A percentile compares a stretch with the other conserved stretches of the same genome.
These are phyloP conservation scores for Ornithorhynchus anatinus DNA, from an alignment of 2,113 vertebrate genomes.

Conservation along the genomic window DNA sequence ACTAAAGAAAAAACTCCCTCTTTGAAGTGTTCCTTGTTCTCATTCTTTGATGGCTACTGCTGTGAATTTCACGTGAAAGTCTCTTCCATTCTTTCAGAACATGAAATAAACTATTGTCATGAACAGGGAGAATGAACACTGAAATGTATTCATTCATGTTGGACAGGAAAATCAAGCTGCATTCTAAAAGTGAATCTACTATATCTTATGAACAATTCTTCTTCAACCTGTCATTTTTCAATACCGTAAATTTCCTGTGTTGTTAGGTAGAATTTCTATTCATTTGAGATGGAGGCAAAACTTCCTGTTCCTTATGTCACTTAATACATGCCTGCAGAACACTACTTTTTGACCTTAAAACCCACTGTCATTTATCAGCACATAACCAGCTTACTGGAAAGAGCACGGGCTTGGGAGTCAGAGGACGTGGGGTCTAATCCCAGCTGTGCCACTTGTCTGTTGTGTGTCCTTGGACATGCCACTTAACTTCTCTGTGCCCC, in stretches of 20 bases:
- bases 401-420: too few species aligned
- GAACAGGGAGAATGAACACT: background rate
- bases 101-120: background rate
- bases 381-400: fast-evolving
- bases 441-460: too few species aligned
- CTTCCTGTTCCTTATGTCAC: background rate
- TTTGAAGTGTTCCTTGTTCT: too few species aligned
- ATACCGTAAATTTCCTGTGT: background rate
- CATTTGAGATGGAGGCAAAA: background rate
- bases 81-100: background rate
- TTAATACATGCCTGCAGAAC: background rate
- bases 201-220: background rate
- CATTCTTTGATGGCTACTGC: too few species aligned
- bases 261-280: background rate
- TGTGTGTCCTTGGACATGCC: too few species aligned
- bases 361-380: background rate
- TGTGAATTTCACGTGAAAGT: too few species aligned
- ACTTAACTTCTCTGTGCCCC: too few species aligned
- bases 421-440: too few species aligned
- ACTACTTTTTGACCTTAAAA: background rate
- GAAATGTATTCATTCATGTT: too few species aligned
- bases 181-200: background rate
- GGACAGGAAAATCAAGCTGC: background rate
- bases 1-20: too few species aligned
- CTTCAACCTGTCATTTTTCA: background rate